phyloP scores from a whole-genome alignment of 2,113 vertebrate species.

The Recurvirostra avosetta region DNA sequence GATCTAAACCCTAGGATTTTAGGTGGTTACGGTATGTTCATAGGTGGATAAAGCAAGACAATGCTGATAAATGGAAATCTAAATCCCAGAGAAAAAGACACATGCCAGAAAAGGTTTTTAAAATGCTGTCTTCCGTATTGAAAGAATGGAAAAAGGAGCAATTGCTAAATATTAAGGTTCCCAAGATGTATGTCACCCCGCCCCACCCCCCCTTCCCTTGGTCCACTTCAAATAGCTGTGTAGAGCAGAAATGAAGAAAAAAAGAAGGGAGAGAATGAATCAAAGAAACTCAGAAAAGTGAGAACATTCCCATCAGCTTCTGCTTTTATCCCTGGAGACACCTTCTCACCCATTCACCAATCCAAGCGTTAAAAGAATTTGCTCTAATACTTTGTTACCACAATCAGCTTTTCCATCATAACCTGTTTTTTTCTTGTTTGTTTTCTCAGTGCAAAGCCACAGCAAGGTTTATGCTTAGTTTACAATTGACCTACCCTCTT shows the following conservation, averaged over 20 bases:
- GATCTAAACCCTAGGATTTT: background rate
- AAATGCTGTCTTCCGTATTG: background rate
- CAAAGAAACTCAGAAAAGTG: background rate
- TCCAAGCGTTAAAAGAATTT: slow-evolving; percentile 32
- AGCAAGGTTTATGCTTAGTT: slow-evolving; percentile 52
- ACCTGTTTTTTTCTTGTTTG: slow-evolving; percentile 41
- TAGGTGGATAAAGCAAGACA: background rate
- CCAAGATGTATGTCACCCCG: background rate
- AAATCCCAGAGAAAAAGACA: background rate
- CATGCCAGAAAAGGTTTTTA: background rate
- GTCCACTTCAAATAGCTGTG: background rate
- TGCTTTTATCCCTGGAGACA: background rate
- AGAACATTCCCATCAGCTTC: background rate
- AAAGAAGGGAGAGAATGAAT: background rate
- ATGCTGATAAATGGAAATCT: background rate
- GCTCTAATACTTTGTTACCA: slow-evolving; percentile 9
- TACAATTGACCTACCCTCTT: slow-evolving; percentile 53
- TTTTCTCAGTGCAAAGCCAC: slow-evolving; percentile 41
- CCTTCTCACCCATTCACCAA: background rate
- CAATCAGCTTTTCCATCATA: slow-evolving; percentile 40
- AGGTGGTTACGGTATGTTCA: background rate
- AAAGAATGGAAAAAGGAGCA: background rate
- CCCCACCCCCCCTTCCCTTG: background rate
- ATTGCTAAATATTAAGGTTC: background rate
- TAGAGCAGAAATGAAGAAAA: background rate